Evolutionary conservation across 2,113 vertebrate genomes (phyloP), one percentile per base, ranked within the genome.

Genomic region (Dromaius novaehollandiae): DNA sequence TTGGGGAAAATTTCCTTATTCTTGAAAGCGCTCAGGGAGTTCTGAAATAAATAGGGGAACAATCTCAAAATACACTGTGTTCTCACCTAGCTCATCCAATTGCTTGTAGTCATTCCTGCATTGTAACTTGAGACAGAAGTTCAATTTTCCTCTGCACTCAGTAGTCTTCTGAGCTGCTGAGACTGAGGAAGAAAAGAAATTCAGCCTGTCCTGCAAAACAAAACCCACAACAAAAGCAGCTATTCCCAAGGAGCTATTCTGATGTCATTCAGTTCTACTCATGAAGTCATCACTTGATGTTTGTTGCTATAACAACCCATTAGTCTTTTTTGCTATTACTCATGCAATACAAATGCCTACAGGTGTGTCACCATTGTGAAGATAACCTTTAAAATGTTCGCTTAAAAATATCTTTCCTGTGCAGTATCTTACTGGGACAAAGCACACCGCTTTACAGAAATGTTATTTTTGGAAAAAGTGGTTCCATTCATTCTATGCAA

Each of bases 251-350:
- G 22, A 13, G 28, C 17, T 82, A 2, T 89, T 87, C 84, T 97
- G 94, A 97, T 96, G 93, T 96, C 96, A 96, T 44, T 94, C 44
- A 79, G 2, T 55, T 80, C 34, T 42, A 65, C 13, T 77, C 25
- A 4, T 93, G 89, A 96, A 93, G 87, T 96, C 75, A 93, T 40
- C 7, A 1, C 63, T 58, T 85, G 48, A 53, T 69, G 28, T 63
- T 51, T 44, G 85, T 96, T 96, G 71, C 95, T 89, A 88, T 95
- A 89, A 80, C 94, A 95, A 89, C 85, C 15, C 30, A 6, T 55
- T 79, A 69, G 70, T 48, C 48, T 93, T 84, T 92, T 78, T 82
- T 0, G 1, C 51, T 86, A 2, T 94, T 93, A 80, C 58, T 91
- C 71, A 94, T 73, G 71, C 48, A 89, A 25, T 48, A 82, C 61